Percentiles rank a stretch among this genome's conserved stretches.
Conservation (phyloP, 2,113 vertebrate species). For the Pachycephala philippinensis region DNA sequence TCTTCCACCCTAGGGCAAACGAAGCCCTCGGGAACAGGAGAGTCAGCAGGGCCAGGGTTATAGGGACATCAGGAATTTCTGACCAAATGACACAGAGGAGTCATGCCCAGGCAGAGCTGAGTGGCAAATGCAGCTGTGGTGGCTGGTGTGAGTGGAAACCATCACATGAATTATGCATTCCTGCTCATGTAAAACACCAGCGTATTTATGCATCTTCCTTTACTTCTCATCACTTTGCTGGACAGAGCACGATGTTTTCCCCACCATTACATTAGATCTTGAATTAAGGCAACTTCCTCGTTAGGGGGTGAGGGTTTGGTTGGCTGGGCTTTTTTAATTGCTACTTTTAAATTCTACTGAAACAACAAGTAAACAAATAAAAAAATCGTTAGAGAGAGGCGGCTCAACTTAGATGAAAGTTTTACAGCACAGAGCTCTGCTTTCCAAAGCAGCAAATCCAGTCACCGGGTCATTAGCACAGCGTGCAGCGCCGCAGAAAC, state of each 20-base stretch:
- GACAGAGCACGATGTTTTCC: not conserved
- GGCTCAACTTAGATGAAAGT: slow-evolving; percentile 72
- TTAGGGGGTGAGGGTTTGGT: not conserved
- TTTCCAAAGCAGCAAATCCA: slow-evolving; percentile 69
- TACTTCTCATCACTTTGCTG: not conserved
- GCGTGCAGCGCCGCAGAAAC: slow-evolving; percentile 17
- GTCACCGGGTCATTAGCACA: slow-evolving; percentile 72
- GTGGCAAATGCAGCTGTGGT: not conserved
- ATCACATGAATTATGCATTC: slow-evolving; percentile 41
- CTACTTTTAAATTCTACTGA: slow-evolving; percentile 65
- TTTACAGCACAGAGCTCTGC: slow-evolving; percentile 55
- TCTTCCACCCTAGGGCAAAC: not conserved
- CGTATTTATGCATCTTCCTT: not conserved
- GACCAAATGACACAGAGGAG: not conserved
- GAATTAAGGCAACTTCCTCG: slow-evolving; percentile 49
- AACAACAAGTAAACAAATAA: slow-evolving; percentile 80
- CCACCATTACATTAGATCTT: not conserved
- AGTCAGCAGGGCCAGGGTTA: not conserved
- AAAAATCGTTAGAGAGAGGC: slow-evolving; percentile 77
- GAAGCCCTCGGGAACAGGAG: not conserved
- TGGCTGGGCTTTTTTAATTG: slow-evolving; percentile 53
- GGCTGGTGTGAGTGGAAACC: not conserved
- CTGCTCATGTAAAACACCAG: not conserved
- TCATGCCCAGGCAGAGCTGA: not conserved
- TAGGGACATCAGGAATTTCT: too few species aligned